phyloP scores from a whole-genome alignment of 1,140 invertebrate species.

The Bicyclus anynana region DNA sequence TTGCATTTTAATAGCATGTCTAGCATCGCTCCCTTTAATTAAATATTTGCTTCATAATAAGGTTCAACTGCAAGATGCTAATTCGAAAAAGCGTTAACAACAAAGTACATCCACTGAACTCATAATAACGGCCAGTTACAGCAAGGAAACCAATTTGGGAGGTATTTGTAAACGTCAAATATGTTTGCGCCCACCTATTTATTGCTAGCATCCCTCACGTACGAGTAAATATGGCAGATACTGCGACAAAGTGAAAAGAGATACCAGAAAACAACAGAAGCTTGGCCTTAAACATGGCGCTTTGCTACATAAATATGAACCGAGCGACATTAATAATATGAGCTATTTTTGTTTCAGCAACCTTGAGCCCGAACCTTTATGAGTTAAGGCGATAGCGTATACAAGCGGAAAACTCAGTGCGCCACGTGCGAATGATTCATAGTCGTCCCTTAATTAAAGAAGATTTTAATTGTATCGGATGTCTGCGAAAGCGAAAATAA shows the following conservation, averaged over 20 bases:
- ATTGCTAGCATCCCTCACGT: constrained; percentile 71
- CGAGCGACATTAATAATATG: constrained; percentile 32
- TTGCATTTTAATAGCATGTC: constrained; percentile 20
- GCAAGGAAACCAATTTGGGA: constrained; percentile 40
- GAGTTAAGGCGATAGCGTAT: constrained; percentile 47
- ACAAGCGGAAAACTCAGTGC: constrained; percentile 75
- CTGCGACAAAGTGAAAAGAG: constrained; percentile 72
- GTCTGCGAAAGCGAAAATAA: constrained; percentile 77
- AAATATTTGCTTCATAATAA: constrained; percentile 7
- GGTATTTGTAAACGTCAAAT: constrained; percentile 73
- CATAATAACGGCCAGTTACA: constrained; percentile 60
- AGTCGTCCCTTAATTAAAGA: constrained; percentile 77
- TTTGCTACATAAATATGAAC: constrained; percentile 31
- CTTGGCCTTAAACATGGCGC: constrained; percentile 38
- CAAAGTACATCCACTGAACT: constrained; percentile 8
- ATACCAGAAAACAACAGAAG: constrained; percentile 47
- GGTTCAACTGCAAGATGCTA: neutral
- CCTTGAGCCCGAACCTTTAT: constrained; percentile 34
- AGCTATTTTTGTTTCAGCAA: constrained; percentile 36
- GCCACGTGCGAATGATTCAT: constrained; percentile 79
- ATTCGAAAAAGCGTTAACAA: neutral
- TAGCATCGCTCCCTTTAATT: constrained; percentile 14
- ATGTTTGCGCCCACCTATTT: constrained; percentile 72
- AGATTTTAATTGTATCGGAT: constrained; percentile 78
- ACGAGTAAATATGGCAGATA: constrained; percentile 72